phyloP scores from a whole-genome alignment of 2,888 invertebrate species.

The Sminthurides aquaticus region DNA sequence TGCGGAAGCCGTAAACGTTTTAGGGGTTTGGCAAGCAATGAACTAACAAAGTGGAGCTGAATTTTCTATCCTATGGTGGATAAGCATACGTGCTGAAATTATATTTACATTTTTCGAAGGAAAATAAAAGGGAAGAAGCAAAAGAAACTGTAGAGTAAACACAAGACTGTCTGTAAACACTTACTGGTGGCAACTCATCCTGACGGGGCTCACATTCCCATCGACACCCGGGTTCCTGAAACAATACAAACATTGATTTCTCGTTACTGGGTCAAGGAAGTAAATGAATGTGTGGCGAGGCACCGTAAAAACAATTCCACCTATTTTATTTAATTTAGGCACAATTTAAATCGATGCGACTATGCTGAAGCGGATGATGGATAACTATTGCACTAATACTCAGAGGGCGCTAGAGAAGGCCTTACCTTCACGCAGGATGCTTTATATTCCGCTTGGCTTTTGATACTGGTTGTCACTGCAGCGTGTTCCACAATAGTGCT shows the following conservation, averaged over 20 bases:
- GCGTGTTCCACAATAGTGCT: conserved; percentile 40
- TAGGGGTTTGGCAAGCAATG: too few species aligned
- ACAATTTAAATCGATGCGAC: too few species aligned
- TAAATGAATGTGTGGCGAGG: background rate
- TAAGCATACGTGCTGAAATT: too few species aligned
- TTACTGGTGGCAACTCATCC: conserved; percentile 40
- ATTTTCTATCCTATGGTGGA: too few species aligned
- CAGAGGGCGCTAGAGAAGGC: background rate
- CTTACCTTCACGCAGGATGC: conserved; percentile 41
- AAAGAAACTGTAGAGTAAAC: too few species aligned
- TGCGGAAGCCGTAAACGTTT: too few species aligned
- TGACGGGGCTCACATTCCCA: conserved; percentile 43
- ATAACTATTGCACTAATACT: background rate
- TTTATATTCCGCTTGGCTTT: conserved; percentile 42
- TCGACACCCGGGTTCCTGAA: conserved; percentile 42
- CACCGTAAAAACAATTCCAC: too few species aligned
- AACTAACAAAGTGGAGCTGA: too few species aligned
- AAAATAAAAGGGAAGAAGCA: too few species aligned
- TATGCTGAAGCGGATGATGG: background rate
- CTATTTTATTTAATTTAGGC: too few species aligned
- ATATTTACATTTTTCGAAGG: too few species aligned
- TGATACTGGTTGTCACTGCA: conserved; percentile 41
- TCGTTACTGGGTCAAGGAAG: background rate
- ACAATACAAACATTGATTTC: conserved; percentile 1
- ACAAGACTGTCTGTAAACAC: too few species aligned